These are phyloP conservation scores for Tenebrio molitor DNA, from an alignment of 1,140 invertebrate genomes.

Conservation along the genomic window DNA sequence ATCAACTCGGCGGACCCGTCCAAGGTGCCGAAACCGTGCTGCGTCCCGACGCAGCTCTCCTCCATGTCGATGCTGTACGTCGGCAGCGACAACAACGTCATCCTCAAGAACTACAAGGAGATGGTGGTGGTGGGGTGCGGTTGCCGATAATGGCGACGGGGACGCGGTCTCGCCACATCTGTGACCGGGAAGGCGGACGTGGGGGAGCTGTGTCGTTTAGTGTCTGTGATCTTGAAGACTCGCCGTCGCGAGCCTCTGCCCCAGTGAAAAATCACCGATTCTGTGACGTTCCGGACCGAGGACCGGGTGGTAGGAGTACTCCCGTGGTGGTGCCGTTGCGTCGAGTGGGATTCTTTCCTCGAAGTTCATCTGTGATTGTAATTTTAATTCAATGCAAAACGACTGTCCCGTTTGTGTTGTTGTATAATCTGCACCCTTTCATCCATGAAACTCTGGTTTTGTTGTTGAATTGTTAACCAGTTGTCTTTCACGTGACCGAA, in stretches of 20 bases:
- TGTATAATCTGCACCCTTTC: slow-evolving; percentile 1
- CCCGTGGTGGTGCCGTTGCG: no score
- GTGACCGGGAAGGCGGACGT: slow-evolving; percentile 43
- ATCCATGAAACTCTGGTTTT: neutral
- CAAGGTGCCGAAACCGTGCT: slow-evolving; percentile 92
- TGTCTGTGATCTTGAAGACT: slow-evolving; percentile 55
- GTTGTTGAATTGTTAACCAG: slow-evolving; percentile 25
- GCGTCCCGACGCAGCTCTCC: slow-evolving; percentile 91
- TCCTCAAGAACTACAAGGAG: slow-evolving; percentile 96
- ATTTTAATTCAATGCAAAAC: slow-evolving; percentile 57
- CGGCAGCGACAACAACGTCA: slow-evolving; percentile 93
- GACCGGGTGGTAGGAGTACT: no score
- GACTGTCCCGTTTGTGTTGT: neutral
- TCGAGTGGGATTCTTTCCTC: slow-evolving; percentile 39
- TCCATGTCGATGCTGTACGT: slow-evolving; percentile 95
- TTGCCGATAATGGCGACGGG: slow-evolving; percentile 79
- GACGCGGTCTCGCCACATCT: slow-evolving; percentile 18
- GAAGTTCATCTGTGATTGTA: slow-evolving; percentile 64
- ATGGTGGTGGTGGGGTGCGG: slow-evolving; percentile 96
- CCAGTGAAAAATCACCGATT: slow-evolving; percentile 46
- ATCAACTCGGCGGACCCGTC: slow-evolving; percentile 93
- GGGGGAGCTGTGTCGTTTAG: slow-evolving; percentile 9
- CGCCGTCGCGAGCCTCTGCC: slow-evolving; percentile 42
- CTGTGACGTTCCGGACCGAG: no score
- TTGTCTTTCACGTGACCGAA: slow-evolving; percentile 42